A percentile compares a stretch with the other conserved stretches of the same genome.
Conservation (phyloP, 2,113 vertebrate genomes). For the Cebus imitator region DNA sequence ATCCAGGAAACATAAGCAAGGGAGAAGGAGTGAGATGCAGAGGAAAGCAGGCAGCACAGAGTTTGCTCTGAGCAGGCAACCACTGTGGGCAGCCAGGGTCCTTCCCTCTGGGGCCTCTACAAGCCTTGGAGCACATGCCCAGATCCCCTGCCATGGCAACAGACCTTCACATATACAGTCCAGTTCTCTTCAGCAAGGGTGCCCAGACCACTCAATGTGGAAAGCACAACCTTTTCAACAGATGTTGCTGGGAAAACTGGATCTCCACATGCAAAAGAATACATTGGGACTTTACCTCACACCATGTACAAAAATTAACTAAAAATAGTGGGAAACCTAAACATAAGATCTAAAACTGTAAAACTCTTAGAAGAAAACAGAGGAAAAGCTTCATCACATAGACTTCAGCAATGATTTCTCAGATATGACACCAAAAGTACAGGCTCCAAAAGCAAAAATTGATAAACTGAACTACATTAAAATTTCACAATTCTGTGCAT, state of each 20-base stretch:
- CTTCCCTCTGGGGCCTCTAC: too few relatives aligned
- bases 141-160: neutral
- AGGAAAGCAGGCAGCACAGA: neutral
- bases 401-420: neutral
- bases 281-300: neutral
- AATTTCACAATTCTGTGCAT: neutral
- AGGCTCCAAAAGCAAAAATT: neutral
- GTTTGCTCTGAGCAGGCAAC: too few relatives aligned
- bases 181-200: neutral
- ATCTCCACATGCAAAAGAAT: neutral
- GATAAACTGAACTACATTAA: neutral
- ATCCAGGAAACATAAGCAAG: neutral
- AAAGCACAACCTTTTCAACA: too few relatives aligned
- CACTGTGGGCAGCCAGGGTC: too few relatives aligned
- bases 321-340: neutral
- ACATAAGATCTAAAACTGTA: neutral
- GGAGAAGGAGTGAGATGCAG: too few relatives aligned
- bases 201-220: neutral
- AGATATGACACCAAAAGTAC: neutral
- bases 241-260: too few relatives aligned
- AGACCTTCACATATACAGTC: neutral
- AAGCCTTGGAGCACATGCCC: neutral
- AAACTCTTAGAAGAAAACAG: neutral
- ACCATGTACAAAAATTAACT: neutral
- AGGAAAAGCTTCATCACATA: neutral